Percentiles rank a stretch among this genome's conserved stretches.
phyloP scores from a whole-genome alignment of 2,113 vertebrate species.

The Mugil cephalus region DNA sequence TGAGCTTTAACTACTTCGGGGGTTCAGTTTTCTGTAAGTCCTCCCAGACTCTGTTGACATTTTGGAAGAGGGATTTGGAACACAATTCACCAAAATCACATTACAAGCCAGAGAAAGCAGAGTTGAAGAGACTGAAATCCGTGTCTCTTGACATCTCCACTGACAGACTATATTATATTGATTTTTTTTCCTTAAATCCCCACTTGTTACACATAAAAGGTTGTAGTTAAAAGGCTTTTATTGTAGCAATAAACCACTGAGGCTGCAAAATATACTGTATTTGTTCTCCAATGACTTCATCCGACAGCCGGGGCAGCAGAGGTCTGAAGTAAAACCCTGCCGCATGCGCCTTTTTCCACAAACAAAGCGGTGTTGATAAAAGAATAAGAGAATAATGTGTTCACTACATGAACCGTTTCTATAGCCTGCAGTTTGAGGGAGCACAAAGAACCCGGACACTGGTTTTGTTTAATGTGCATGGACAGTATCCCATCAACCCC shows the following conservation, averaged over 20 bases:
- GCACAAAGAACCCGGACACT: too few species aligned
- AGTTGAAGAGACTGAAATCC: slow-evolving; percentile 6
- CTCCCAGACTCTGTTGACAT: slow-evolving; percentile 54
- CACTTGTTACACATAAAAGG: neutral
- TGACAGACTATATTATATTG: slow-evolving; percentile 36
- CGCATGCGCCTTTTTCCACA: neutral
- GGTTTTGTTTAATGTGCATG: too few species aligned
- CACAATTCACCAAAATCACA: slow-evolving; percentile 49
- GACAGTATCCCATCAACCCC: too few species aligned
- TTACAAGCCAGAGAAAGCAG: slow-evolving; percentile 33
- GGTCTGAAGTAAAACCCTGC: neutral
- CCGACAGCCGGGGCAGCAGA: neutral
- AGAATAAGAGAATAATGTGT: neutral
- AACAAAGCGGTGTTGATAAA: neutral
- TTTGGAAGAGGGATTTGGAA: slow-evolving; percentile 51
- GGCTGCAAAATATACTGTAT: neutral
- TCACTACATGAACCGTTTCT: neutral
- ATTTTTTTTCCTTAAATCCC: neutral
- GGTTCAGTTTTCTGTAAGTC: slow-evolving; percentile 41
- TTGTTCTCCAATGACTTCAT: neutral
- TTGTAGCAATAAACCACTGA: neutral
- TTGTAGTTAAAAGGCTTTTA: neutral
- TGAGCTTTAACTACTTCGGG: slow-evolving; percentile 24
- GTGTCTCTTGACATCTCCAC: slow-evolving; percentile 21
- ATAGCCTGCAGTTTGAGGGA: too few species aligned